A percentile compares a stretch with the other conserved stretches of the same genome.
phyloP scores from a whole-genome alignment of 2,888 invertebrate species.

The Orchesella flavescens region DNA sequence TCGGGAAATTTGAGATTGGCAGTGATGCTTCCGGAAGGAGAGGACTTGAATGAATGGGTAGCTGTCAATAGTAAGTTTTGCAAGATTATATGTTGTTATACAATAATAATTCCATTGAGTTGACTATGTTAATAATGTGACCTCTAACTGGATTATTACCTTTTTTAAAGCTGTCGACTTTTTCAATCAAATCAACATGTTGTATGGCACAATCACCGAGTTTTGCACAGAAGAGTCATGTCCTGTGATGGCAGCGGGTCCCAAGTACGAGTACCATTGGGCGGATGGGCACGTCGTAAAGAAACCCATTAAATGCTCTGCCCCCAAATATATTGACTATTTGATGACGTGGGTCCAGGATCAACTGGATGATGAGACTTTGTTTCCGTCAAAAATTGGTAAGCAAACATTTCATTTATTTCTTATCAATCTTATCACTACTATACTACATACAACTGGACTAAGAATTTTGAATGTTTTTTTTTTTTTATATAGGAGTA shows the following conservation, averaged over 20 bases:
- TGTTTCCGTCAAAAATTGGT: constrained; percentile 99
- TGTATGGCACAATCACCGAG: constrained; percentile 99
- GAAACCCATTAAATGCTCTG: constrained; percentile 92
- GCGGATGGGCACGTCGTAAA: constrained; percentile 98
- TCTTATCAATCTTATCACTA: no score
- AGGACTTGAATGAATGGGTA: constrained; percentile 99
- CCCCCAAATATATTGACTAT: constrained; percentile 96
- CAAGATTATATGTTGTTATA: constrained; percentile 2
- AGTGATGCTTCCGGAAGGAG: constrained; percentile 97
- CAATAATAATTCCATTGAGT: no score
- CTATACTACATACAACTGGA: no score
- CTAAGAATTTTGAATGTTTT: no score
- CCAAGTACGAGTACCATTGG: constrained; percentile 99
- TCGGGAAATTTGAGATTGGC: constrained; percentile 97
- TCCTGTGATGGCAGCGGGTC: constrained; percentile 98
- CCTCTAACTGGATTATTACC: no score
- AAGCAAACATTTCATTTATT: no score
- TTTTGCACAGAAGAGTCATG: constrained; percentile 98
- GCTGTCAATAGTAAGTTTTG: constrained; percentile 96
- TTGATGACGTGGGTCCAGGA: constrained; percentile 84
- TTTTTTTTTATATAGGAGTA: constrained; percentile 80
- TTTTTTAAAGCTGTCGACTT: constrained; percentile 93
- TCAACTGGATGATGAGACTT: constrained; percentile 97
- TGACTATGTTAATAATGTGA: no score
- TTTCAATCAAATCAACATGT: constrained; percentile 99